Percentiles rank a stretch among this genome's conserved stretches.
Evolutionary conservation across 2,113 vertebrate species (phyloP).

Genomic region (Murina feae): DNA sequence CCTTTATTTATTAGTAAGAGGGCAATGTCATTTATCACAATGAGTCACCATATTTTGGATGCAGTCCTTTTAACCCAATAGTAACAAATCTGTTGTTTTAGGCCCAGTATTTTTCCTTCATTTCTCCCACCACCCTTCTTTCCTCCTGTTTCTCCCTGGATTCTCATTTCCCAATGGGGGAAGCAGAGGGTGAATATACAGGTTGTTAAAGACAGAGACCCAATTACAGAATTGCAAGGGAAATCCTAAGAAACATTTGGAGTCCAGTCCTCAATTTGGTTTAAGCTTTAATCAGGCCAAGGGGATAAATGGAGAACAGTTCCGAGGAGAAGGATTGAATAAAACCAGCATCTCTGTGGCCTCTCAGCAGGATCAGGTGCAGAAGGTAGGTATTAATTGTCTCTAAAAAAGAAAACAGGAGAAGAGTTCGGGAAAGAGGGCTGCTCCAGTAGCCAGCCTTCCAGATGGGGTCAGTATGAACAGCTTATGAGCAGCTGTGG

Average conservation of each 20-base stretch:
- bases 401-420: not conserved
- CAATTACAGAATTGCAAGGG: constrained; percentile 37
- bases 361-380: not conserved
- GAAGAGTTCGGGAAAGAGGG: not conserved
- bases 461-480: constrained; percentile 20
- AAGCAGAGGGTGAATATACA: constrained; percentile 14
- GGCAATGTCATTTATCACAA: not conserved
- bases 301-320: not conserved
- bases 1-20: constrained; percentile 28
- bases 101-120: not conserved
- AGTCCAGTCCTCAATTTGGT: not conserved
- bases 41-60: constrained; percentile 57
- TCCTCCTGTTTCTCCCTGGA: not conserved
- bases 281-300: not conserved
- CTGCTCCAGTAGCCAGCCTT: not conserved
- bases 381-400: not conserved
- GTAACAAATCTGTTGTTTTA: constrained; percentile 37
- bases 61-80: constrained; percentile 48
- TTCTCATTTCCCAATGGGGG: constrained; percentile 30
- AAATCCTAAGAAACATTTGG: constrained; percentile 52
- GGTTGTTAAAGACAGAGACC: constrained; percentile 13
- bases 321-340: not conserved
- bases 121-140: not conserved
- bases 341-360: not conserved
- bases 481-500: not conserved